Evolutionary conservation across 2,113 vertebrate genomes (phyloP), one percentile per base, ranked within the genome.

Genomic region (Accipiter virgatus): DNA sequence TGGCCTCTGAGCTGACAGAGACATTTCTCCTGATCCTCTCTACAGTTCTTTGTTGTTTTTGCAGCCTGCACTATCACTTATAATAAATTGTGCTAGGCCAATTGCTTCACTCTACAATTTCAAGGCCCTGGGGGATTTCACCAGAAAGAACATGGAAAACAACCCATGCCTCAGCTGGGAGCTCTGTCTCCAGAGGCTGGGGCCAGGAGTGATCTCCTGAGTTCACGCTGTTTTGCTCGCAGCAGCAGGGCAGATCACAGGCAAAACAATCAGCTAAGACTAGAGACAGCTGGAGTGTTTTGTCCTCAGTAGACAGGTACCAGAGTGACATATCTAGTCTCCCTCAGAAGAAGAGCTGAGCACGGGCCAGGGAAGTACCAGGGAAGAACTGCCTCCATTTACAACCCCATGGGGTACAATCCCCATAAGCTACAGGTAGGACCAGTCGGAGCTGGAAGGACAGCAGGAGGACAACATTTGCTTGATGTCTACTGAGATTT

Each of bases 321-420:
- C 42, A 36, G 43, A 48, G 22, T 38, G 48, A 77, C 22, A 31
- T 13, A 53, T 32, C 20, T 63, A 16, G 26, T 21, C 38, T 62
- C 81, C 19, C 45, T 78, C 1, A 0, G 55, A 91, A 10, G 14
- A 89, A 58, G 34, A 74, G 23, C 45, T 66, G 32, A 86, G 42
- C 42, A n/a, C 1, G 0, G 10, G 38, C 45, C 16, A 74, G 13
- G 21, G 29, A 50, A 56, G 17, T 17, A 47, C 14, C 1, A 2
- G 23, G 10, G n/a, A 73, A 71, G 18, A 89, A 84, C 31, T 70
- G 45, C 38, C 59, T 86, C 31, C n/a, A 32, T 48, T 58, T 89
- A 81, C 25, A 65, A 13, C 9, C 17, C 31, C 1, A 1, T 6
- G 16, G 20, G 6, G 29, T 61, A 72, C 43, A 73, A 53, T 58